Conservation (phyloP, 2,113 vertebrate species). For the Scortum barcoo region DNA sequence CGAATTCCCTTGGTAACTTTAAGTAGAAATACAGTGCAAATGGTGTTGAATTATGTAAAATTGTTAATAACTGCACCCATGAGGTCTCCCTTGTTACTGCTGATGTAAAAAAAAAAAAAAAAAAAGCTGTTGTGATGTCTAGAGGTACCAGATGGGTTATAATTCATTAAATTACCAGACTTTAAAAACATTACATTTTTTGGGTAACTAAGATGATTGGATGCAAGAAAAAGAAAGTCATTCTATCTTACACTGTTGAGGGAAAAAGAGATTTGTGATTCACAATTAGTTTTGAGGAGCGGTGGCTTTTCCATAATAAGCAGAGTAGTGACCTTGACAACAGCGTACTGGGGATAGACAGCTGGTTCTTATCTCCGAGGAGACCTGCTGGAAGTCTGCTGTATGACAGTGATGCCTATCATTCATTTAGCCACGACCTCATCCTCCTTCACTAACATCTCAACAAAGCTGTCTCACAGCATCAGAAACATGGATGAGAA, state of each 20-base stretch:
- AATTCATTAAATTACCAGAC: not conserved
- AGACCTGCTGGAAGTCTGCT: constrained; percentile 71
- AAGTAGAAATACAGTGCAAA: not conserved
- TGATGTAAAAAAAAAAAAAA: too few species aligned
- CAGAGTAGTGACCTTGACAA: constrained; percentile 69
- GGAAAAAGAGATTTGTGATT: constrained; percentile 2
- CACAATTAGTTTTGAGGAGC: constrained; percentile 14
- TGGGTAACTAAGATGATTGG: not conserved
- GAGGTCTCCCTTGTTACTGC: constrained; percentile 12
- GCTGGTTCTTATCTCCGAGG: constrained; percentile 74
- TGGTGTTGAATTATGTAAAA: constrained; percentile 5
- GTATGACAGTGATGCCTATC: constrained; percentile 73
- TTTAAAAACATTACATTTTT: not conserved
- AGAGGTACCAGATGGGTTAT: not conserved
- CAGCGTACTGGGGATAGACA: constrained; percentile 60
- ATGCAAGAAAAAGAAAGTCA: not conserved
- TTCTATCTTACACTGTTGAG: not conserved
- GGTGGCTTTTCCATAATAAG: constrained; percentile 30
- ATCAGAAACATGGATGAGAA: not conserved
- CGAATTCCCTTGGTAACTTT: not conserved
- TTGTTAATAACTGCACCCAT: not conserved
- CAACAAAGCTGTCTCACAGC: constrained; percentile 24
- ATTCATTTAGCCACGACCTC: constrained; percentile 70
- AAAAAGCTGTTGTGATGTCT: not conserved
- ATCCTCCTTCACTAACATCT: constrained; percentile 59